These are phyloP conservation scores for Chiloscyllium plagiosum DNA, from an alignment of 2,113 vertebrate species.

Conservation along the genomic window DNA sequence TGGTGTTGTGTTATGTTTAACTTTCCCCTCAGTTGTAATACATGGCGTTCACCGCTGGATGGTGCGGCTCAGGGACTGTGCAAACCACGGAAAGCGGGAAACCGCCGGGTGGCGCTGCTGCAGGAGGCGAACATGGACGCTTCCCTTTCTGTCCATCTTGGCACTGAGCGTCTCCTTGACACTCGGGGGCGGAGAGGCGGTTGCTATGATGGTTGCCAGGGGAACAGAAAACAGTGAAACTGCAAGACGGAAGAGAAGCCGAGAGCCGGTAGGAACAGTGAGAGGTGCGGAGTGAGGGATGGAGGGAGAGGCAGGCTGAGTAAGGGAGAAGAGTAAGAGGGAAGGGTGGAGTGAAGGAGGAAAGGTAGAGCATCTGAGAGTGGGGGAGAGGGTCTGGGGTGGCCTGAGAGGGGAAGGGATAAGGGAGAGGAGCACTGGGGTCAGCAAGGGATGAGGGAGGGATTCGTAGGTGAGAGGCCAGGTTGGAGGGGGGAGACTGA, in stretches of 20 bases:
- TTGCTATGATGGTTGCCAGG: not conserved
- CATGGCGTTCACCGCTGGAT: not conserved
- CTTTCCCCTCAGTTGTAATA: not conserved
- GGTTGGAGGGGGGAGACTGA: no score
- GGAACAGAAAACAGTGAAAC: not conserved
- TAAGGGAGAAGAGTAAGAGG: no score
- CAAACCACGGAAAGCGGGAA: not conserved
- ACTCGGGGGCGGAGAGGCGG: not conserved
- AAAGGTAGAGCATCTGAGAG: no score
- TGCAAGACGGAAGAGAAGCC: not conserved
- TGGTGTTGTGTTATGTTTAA: no score
- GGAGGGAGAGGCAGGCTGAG: not conserved
- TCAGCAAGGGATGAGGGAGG: no score
- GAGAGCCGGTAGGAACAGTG: not conserved
- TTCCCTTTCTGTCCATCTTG: not conserved
- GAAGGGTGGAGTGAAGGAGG: not conserved
- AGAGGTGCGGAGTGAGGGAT: not conserved
- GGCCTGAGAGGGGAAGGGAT: no score
- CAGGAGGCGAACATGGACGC: not conserved
- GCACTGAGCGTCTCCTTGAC: not conserved
- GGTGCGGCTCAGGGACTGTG: not conserved
- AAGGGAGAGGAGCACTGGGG: no score
- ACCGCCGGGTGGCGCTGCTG: not conserved
- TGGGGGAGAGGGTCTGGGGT: no score
- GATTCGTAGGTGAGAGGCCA: no score